Evolutionary conservation across 2,113 vertebrate species (phyloP).

Genomic region (Siphamia tubifer): DNA sequence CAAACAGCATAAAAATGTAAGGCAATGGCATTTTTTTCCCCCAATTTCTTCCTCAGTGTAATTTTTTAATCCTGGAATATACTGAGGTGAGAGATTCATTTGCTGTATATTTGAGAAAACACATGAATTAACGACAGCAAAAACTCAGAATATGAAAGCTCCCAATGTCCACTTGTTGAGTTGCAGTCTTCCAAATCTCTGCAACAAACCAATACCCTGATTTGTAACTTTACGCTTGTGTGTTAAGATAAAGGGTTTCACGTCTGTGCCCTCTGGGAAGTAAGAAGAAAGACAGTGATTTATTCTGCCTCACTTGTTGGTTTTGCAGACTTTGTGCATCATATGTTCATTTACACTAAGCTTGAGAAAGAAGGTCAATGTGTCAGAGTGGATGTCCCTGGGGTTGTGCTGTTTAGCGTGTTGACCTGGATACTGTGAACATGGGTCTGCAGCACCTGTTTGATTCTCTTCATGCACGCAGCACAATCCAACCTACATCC

Average conservation of each 20-base stretch:
- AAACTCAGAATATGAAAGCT: no score
- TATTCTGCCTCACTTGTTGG: constrained; percentile 46
- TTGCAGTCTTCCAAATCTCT: neutral
- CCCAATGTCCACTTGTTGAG: constrained; percentile 34
- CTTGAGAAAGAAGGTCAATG: constrained; percentile 70
- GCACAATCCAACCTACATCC: neutral
- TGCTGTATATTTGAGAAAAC: no score
- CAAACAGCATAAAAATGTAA: no score
- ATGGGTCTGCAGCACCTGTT: constrained; percentile 66
- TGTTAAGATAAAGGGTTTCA: neutral
- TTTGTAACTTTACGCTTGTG: neutral
- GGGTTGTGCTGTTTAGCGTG: constrained; percentile 39
- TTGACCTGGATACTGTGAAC: constrained; percentile 62
- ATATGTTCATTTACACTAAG: constrained; percentile 64
- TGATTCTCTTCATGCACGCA: constrained; percentile 47
- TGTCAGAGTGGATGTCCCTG: constrained; percentile 54
- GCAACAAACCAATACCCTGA: neutral
- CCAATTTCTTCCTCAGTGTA: no score
- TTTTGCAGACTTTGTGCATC: constrained; percentile 51
- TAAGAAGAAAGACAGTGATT: constrained; percentile 10
- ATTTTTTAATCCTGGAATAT: no score
- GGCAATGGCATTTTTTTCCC: no score
- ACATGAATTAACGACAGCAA: no score
- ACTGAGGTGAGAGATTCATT: no score
- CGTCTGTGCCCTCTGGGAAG: neutral